Evolutionary conservation across 2,113 vertebrate species (phyloP), one percentile per base, ranked within the genome.

Genomic region (Dipodomys spectabilis): DNA sequence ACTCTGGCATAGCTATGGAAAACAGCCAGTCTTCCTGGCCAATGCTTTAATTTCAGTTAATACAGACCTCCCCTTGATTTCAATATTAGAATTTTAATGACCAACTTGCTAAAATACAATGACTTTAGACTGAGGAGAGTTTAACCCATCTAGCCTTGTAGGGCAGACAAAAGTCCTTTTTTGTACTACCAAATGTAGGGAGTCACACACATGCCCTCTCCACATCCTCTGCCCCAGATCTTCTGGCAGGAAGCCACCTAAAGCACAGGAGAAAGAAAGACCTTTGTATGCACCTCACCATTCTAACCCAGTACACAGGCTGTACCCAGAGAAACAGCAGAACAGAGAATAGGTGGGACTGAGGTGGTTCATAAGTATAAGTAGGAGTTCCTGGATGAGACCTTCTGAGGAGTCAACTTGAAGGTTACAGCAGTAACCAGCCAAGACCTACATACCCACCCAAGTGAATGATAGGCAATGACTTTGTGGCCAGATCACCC

Each of bases 181-280:
- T 87, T 78, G 53, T 1, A 2, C 16, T 45, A 83, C 85, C 91
- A 83, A 77, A 80, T 2, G 8, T 30, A 11, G 8, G 6, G 73
- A 86, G 89, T 86, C 1, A 1, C 64, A 16, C 2, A 45, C 53
- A 27, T 7, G 73, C 45, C 79, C 74, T 74, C 2, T 72, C 81
- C 60, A 0, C 4, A 3, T 77, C 77, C 77, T 68, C 68, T 9
- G 78, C 23, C 69, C 32, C 60, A 73, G 92, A 22, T 65, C 87
- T 85, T 71, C 71, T 79, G 81, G 92, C 89, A 94, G 83, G 78
- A 88, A 74, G 62, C 62, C 82, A 75, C 79, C 78, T 22, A 73
- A 19, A 85, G 39, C 91, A 44, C 67, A 39, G 53, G 67, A 69
- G 44, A 7, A 30, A 57, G 78, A 90, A 85, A 88, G 89, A 64